Percentiles rank a stretch among this genome's conserved stretches.
Conservation (phyloP, 1,140 invertebrate species). For the Ephestia elutella region DNA sequence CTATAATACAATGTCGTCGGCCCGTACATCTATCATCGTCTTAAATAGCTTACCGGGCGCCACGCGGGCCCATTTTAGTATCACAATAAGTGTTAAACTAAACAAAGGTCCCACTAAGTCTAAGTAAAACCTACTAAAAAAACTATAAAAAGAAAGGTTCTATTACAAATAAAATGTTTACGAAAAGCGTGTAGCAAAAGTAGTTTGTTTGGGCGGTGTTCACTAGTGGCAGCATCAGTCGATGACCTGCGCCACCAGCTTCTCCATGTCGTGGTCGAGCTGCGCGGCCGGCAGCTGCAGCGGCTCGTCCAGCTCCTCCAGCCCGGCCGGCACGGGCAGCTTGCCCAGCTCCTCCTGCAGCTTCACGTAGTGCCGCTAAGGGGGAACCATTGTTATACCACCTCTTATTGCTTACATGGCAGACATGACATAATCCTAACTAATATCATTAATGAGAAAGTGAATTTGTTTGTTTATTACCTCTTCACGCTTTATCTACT, state of each 20-base stretch:
- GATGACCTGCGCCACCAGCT: constrained; percentile 83
- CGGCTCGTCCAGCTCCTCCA: constrained; percentile 81
- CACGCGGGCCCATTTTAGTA: constrained; percentile 54
- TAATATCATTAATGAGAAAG: too few relatives aligned
- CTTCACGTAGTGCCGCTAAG: constrained; percentile 85
- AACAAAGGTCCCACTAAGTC: constrained; percentile 52
- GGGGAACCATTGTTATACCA: too few relatives aligned
- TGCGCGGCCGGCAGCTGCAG: constrained; percentile 73
- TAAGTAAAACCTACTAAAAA: constrained; percentile 52
- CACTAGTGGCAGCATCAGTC: too few relatives aligned
- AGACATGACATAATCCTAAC: too few relatives aligned
- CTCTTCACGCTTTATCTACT: too few relatives aligned
- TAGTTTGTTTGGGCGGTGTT: not conserved
- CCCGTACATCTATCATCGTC: constrained; percentile 13
- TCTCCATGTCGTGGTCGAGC: constrained; percentile 82
- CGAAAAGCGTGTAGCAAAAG: constrained; percentile 18
- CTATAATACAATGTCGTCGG: constrained; percentile 7
- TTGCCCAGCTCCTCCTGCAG: constrained; percentile 86
- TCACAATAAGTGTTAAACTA: constrained; percentile 67
- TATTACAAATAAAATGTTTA: constrained; percentile 39
- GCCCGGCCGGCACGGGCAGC: constrained; percentile 82
- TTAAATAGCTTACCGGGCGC: constrained; percentile 53
- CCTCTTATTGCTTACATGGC: too few relatives aligned
- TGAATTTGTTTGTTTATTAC: too few relatives aligned
- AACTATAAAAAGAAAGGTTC: constrained; percentile 46